phyloP scores from a whole-genome alignment of 2,797 vertebrate genomes.

The Tokudaia muenninki region DNA sequence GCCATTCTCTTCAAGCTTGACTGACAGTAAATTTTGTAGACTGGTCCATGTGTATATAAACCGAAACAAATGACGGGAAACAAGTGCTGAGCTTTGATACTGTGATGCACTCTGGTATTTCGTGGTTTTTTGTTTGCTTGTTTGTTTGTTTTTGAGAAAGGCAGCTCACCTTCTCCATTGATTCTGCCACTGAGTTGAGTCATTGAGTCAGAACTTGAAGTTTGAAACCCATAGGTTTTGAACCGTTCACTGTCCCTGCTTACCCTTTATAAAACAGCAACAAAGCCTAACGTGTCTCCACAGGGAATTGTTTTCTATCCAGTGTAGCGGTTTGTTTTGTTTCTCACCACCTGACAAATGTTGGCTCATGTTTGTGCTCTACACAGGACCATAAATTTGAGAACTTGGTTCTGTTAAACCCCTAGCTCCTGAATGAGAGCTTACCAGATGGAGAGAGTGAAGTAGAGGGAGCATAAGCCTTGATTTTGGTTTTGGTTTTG shows the following conservation, averaged over 20 bases:
- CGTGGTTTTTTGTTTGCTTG: no score
- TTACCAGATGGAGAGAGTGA: slow-evolving; percentile 39
- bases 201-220: slow-evolving; percentile 56
- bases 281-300: neutral
- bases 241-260: neutral
- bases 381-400: neutral
- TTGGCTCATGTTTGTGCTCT: slow-evolving; percentile 4
- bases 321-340: neutral
- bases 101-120: slow-evolving; percentile 1
- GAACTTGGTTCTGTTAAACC: slow-evolving; percentile 26
- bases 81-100: neutral
- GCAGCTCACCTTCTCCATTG: slow-evolving; percentile 13
- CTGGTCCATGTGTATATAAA: neutral
- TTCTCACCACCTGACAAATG: neutral
- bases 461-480: neutral
- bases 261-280: slow-evolving; percentile 46
- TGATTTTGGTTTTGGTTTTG: neutral
- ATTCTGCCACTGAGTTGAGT: slow-evolving; percentile 23
- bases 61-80: neutral
- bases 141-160: neutral
- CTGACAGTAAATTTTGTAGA: neutral
- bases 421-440: neutral
- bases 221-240: slow-evolving; percentile 48
- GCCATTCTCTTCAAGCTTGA: neutral
- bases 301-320: neutral